Evolutionary conservation across 2,113 vertebrate species (phyloP), one percentile per base, ranked within the genome.

Genomic region (Nycticebus coucang): DNA sequence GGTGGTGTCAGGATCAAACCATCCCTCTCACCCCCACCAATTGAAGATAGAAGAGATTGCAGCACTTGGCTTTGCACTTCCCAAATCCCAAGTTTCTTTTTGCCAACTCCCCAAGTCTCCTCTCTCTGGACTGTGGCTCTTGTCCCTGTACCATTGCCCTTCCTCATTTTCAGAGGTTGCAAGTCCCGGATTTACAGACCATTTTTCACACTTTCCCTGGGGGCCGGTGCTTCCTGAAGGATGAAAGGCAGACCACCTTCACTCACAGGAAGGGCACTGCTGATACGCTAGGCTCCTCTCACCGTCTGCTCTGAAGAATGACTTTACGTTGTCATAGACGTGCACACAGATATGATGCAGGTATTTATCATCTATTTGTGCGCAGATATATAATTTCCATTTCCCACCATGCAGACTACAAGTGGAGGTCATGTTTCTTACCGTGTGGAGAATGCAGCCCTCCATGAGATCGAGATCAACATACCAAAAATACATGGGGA

Each of bases 61-160:
- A 22, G 62, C 14, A 17, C 64, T 55, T 28, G 6, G n/a, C 35
- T 26, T 9, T 28, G 14, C 88, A 22, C 50, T 68, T n/a, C 35
- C 57, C 21, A 10, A 19, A 1, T 4, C 41, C 33, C 13, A 1
- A 6, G 24, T 9, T 53, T 33, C 57, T 72, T 1, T 7, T 1
- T 30, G 50, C 37, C 14, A 4, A 2, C 22, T 26, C 64, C 50
- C 35, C 35, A 37, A 1, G 28, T 41, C 41, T 74, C 78, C 62
- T 45, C 41, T n/a, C 72, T 26, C 60, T 15, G 1, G 15, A 7
- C 33, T 9, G 50, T 30, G 41, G 7, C 57, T 45, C 41, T 55
- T 1, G 1, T 19, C 18, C 35, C 28, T 18, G 8, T 4, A 9
- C 13, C 21, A 2, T 1, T 0, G 11, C 14, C 69, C 74, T 71